These are phyloP conservation scores for Perizoma affinitatum DNA, from an alignment of 2,888 invertebrate species.

Conservation along the genomic window DNA sequence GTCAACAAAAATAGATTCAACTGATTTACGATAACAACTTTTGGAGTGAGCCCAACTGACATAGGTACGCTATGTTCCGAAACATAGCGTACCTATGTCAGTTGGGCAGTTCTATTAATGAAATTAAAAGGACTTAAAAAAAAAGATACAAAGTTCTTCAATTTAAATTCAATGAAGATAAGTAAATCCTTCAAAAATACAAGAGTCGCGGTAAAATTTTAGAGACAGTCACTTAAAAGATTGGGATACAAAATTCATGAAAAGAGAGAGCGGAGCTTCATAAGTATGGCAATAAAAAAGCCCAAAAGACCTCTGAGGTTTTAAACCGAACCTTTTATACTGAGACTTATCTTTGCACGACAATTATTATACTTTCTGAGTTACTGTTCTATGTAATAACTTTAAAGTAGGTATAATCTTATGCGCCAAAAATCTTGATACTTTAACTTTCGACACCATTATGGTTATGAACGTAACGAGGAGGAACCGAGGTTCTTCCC, in stretches of 20 bases:
- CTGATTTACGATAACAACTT: no score
- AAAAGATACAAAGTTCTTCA: no score
- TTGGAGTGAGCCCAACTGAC: no score
- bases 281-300: conserved; percentile 42
- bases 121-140: no score
- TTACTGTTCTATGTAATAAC: conserved; percentile 5
- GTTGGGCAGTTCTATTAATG: no score
- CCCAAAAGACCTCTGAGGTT: conserved; percentile 40
- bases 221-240: conserved; percentile 32
- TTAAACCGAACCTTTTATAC: conserved; percentile 36
- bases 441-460: no score
- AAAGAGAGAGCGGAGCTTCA: conserved; percentile 40
- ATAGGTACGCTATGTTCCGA: no score
- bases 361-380: conserved; percentile 21
- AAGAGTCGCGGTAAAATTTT: conserved; percentile 11
- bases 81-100: no score
- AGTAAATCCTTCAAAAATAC: conserved; percentile 5
- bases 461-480: no score
- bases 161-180: not conserved
- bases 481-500: no score
- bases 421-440: conserved; percentile 1
- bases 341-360: conserved; percentile 19
- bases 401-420: conserved; percentile 2
- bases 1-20: no score
- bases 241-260: conserved; percentile 44